These are phyloP conservation scores for Aratinga solstitialis DNA, from an alignment of 2,797 vertebrate genomes.

Conservation along the genomic window DNA sequence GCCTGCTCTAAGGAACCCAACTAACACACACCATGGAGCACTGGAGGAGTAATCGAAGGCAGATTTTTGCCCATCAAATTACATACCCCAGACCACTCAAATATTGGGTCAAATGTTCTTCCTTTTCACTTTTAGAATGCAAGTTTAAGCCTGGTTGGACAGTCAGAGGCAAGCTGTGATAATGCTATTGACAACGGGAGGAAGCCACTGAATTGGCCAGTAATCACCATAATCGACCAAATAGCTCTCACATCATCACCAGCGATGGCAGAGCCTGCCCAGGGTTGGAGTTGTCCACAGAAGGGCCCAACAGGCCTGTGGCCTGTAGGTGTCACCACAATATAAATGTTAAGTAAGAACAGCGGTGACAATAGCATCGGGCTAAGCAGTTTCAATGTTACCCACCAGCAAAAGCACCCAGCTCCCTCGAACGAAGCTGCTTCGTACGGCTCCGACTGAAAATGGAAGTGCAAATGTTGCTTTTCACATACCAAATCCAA, in stretches of 20 bases:
- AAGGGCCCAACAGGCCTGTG: background rate
- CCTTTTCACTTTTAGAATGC: background rate
- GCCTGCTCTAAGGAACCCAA: background rate
- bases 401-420: background rate
- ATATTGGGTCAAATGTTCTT: background rate
- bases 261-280: background rate
- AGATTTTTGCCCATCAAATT: background rate
- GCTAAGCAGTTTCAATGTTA: background rate
- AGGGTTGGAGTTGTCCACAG: background rate
- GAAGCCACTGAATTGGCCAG: background rate
- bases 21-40: background rate
- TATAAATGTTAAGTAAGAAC: constrained; percentile 60
- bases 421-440: background rate
- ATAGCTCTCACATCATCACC: background rate
- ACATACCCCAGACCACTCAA: background rate
- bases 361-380: background rate
- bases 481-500: background rate
- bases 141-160: background rate
- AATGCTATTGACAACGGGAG: background rate
- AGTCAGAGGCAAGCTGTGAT: background rate
- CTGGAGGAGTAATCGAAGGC: background rate
- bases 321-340: constrained; percentile 69
- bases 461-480: background rate
- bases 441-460: background rate
- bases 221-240: background rate